Conservation (phyloP, 2,888 invertebrate genomes). For the Microchrysa polita region DNA sequence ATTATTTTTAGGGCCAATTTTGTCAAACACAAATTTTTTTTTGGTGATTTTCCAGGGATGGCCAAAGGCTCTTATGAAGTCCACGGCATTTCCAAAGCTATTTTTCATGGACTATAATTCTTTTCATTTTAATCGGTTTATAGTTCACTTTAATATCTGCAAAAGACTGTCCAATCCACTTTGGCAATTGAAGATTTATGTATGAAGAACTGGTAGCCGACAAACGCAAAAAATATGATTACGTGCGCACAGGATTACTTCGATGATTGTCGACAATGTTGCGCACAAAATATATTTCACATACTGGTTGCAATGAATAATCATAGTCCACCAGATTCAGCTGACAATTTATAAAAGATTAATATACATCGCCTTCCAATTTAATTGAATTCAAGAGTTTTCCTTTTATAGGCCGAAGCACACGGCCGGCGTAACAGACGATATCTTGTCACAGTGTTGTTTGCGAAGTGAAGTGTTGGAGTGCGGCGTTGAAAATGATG, state of each 20-base stretch:
- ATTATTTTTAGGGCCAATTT: too few species aligned
- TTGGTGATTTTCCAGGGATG: too few species aligned
- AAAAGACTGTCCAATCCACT: not conserved
- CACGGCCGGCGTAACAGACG: not conserved
- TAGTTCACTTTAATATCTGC: conserved; percentile 26
- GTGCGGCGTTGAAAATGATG: too few species aligned
- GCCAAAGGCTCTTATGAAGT: too few species aligned
- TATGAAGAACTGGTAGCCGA: conserved; percentile 30
- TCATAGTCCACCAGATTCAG: conserved; percentile 6
- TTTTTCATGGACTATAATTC: too few species aligned
- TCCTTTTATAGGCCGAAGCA: too few species aligned
- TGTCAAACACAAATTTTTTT: too few species aligned
- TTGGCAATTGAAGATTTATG: conserved; percentile 20
- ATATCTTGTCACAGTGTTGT: not conserved
- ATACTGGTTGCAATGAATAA: conserved; percentile 27
- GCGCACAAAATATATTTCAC: conserved; percentile 2
- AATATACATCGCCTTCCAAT: conserved; percentile 31
- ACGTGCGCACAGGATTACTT: conserved; percentile 7
- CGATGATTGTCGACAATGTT: conserved; percentile 35
- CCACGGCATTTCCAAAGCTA: too few species aligned
- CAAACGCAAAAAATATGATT: conserved; percentile 19
- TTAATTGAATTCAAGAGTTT: conserved; percentile 25
- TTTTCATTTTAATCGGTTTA: not conserved
- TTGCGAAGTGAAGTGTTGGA: too few species aligned
- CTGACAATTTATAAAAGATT: conserved; percentile 33